Evolutionary conservation across 2,888 invertebrate species (phyloP).

Genomic region (Andrena bicolor): DNA sequence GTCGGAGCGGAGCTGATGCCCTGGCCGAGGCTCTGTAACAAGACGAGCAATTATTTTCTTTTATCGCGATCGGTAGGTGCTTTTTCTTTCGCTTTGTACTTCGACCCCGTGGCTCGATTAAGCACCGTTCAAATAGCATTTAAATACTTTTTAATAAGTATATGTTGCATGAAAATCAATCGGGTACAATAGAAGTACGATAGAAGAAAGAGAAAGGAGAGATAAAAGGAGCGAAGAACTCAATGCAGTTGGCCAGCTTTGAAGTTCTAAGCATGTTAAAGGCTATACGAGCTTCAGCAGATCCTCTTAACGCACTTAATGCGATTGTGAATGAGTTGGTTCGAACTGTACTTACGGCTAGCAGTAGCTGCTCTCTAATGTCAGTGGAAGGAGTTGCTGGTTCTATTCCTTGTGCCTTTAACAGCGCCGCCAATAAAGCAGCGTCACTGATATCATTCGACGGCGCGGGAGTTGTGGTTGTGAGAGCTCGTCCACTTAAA

Average conservation of each 20-base stretch:
- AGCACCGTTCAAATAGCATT: background rate
- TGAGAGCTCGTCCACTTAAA: slow-evolving; percentile 74
- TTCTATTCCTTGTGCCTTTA: slow-evolving; percentile 91
- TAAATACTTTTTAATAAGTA: too few relatives aligned
- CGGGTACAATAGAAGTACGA: too few relatives aligned
- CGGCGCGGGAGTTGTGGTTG: slow-evolving; percentile 74
- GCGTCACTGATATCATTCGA: slow-evolving; percentile 88
- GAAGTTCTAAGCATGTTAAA: too few relatives aligned
- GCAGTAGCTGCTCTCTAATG: slow-evolving; percentile 87
- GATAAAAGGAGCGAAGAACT: too few relatives aligned
- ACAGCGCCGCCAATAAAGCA: slow-evolving; percentile 89
- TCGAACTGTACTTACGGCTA: slow-evolving; percentile 86
- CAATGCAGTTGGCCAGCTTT: too few relatives aligned
- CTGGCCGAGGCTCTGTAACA: slow-evolving; percentile 82
- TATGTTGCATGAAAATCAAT: too few relatives aligned
- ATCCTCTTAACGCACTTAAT: background rate
- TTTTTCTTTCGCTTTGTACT: slow-evolving; percentile 2
- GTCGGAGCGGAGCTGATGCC: slow-evolving; percentile 46
- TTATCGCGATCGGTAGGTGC: slow-evolving; percentile 15
- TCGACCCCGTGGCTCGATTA: background rate
- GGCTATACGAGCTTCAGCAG: too few relatives aligned
- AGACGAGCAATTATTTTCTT: slow-evolving; percentile 67
- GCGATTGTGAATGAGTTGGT: too few relatives aligned
- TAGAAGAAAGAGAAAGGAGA: too few relatives aligned
- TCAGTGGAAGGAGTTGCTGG: slow-evolving; percentile 89